Evolutionary conservation across 1,140 invertebrate genomes (phyloP).

Genomic region (Pararge aegeria): DNA sequence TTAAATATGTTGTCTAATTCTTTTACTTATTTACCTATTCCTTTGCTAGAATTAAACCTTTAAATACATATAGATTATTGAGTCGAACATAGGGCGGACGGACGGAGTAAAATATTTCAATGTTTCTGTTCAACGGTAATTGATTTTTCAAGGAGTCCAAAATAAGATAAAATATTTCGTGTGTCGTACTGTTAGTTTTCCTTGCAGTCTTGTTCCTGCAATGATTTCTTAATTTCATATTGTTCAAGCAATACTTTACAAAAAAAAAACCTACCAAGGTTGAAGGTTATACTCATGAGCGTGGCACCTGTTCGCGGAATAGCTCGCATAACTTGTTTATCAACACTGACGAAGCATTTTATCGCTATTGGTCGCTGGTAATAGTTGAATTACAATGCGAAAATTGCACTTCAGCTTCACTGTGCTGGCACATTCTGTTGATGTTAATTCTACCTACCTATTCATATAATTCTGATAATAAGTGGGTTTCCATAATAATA

Average conservation of each 20-base stretch:
- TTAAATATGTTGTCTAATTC: too few relatives aligned
- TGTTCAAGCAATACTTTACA: not conserved
- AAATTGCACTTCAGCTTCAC: not conserved
- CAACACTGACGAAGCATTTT: conserved; percentile 14
- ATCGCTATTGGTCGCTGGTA: not conserved
- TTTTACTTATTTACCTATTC: too few relatives aligned
- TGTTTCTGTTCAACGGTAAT: too few relatives aligned
- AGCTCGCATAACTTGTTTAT: conserved; percentile 51
- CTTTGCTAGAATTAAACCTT: too few relatives aligned
- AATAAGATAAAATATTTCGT: not conserved
- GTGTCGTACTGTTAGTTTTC: conserved; percentile 12
- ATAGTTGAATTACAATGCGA: not conserved
- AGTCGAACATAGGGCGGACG: too few relatives aligned
- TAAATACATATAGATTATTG: too few relatives aligned
- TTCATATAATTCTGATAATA: not conserved
- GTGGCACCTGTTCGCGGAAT: conserved; percentile 3
- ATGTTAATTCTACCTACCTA: not conserved
- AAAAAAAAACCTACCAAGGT: not conserved
- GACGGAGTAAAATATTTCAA: too few relatives aligned
- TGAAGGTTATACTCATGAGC: conserved; percentile 6
- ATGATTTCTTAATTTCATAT: conserved; percentile 1
- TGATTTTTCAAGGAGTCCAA: not conserved
- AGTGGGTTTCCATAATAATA: too few relatives aligned
- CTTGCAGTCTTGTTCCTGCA: not conserved
- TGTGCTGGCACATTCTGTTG: not conserved